Conservation (phyloP, 2,113 vertebrate species). For the Psophia crepitans region DNA sequence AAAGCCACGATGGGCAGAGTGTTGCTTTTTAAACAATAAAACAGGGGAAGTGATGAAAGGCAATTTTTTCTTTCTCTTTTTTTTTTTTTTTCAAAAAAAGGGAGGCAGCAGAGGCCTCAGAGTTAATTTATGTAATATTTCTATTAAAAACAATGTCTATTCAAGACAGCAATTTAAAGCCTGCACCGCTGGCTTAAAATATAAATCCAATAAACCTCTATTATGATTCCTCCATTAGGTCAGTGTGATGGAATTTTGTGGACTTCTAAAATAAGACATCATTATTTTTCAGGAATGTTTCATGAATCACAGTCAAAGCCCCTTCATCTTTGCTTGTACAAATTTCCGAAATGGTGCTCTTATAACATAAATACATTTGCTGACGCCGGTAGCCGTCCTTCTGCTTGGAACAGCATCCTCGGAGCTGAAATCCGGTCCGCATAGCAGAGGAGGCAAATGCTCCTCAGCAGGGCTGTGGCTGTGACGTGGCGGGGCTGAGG, state of each 20-base stretch:
- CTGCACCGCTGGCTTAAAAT: background rate
- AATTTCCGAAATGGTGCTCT: background rate
- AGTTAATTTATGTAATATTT: background rate
- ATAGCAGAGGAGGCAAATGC: accelerated
- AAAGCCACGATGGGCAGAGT: background rate
- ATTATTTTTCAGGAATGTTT: conserved; percentile 24
- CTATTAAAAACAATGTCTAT: background rate
- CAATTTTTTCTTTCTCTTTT: background rate
- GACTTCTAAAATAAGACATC: conserved; percentile 7
- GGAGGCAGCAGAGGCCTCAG: background rate
- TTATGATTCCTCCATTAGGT: background rate
- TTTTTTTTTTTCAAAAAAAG: background rate
- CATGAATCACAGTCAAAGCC: background rate
- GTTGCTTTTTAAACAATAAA: background rate
- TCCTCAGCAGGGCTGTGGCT: background rate
- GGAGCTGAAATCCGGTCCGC: background rate
- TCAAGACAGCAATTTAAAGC: background rate
- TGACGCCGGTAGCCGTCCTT: accelerated
- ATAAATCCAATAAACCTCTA: background rate
- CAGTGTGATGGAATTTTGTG: background rate
- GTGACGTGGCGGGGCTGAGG: background rate
- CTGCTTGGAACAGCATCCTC: background rate
- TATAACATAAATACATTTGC: background rate
- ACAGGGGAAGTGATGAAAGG: background rate
- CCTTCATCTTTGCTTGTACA: background rate